These are phyloP conservation scores for Papilio polytes DNA, from an alignment of 1,140 invertebrate species.

Conservation along the genomic window DNA sequence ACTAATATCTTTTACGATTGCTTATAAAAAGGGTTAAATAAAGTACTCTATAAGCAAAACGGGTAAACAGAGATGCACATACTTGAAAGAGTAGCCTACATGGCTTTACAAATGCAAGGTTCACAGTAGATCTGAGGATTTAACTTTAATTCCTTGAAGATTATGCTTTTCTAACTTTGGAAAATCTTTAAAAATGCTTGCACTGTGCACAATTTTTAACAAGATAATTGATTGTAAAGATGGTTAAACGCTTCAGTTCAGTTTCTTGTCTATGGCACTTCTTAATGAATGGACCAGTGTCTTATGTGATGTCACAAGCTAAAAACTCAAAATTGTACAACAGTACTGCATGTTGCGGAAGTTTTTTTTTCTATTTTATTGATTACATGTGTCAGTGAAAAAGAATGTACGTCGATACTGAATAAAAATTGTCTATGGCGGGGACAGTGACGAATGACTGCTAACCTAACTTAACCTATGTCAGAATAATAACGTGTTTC, in stretches of 20 bases:
- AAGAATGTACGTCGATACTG: not conserved
- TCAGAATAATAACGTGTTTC: constrained; percentile 17
- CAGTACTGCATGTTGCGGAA: not conserved
- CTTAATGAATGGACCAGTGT: too few relatives aligned
- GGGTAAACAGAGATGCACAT: not conserved
- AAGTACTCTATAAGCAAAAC: not conserved
- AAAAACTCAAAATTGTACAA: not conserved
- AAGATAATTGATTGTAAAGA: too few relatives aligned
- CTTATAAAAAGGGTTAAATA: not conserved
- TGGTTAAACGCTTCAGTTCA: too few relatives aligned
- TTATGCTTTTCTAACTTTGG: too few relatives aligned
- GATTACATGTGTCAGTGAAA: not conserved
- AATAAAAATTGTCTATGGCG: not conserved
- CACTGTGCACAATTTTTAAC: too few relatives aligned
- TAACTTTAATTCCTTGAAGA: too few relatives aligned
- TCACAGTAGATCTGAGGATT: too few relatives aligned
- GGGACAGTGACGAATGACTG: constrained; percentile 1
- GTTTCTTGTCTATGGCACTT: too few relatives aligned
- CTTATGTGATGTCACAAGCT: too few relatives aligned
- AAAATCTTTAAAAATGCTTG: too few relatives aligned
- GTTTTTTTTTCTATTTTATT: not conserved
- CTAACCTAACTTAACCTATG: constrained; percentile 15
- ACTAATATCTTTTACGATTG: constrained; percentile 1
- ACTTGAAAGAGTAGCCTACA: not conserved
- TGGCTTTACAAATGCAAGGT: too few relatives aligned